These are phyloP conservation scores for Sander lucioperca DNA, from an alignment of 2,113 vertebrate genomes.

Conservation along the genomic window DNA sequence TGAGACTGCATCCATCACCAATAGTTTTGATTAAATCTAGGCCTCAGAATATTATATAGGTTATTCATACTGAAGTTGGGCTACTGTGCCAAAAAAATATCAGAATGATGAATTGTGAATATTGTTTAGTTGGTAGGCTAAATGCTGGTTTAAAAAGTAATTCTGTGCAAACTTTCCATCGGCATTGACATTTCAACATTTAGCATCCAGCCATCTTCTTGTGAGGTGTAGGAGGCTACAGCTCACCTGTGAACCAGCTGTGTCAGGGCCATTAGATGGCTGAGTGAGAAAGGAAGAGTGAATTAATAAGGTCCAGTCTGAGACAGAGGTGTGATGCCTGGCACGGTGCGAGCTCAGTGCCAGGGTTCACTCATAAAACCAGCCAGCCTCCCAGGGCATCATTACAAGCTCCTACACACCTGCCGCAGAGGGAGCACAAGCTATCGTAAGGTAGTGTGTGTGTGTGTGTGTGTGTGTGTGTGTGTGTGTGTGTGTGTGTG, in stretches of 20 bases:
- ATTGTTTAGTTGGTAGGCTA: not conserved
- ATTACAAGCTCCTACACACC: constrained; percentile 42
- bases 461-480: constrained; percentile 8
- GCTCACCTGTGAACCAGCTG: constrained; percentile 42
- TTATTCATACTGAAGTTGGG: not conserved
- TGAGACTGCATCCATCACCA: not conserved
- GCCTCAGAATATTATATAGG: not conserved
- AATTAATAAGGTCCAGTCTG: constrained; percentile 43
- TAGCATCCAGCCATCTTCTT: not conserved
- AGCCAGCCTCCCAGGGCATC: constrained; percentile 49
- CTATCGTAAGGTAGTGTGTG: not conserved
- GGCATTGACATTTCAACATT: not conserved
- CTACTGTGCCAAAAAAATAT: not conserved
- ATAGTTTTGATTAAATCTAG: not conserved
- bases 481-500: not conserved
- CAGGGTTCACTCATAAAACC: constrained; percentile 46
- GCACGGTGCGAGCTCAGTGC: constrained; percentile 10
- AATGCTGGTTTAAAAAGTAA: not conserved
- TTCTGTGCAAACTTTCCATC: constrained; percentile 15
- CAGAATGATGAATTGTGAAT: not conserved
- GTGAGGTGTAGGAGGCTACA: not conserved
- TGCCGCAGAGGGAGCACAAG: constrained; percentile 5
- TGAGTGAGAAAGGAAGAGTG: constrained; percentile 10
- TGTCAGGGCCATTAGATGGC: constrained; percentile 16
- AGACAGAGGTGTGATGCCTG: constrained; percentile 55